Percentiles rank a stretch among this genome's conserved stretches.
Conservation (phyloP, 2,888 invertebrate genomes). For the Thymelicus lineola region DNA sequence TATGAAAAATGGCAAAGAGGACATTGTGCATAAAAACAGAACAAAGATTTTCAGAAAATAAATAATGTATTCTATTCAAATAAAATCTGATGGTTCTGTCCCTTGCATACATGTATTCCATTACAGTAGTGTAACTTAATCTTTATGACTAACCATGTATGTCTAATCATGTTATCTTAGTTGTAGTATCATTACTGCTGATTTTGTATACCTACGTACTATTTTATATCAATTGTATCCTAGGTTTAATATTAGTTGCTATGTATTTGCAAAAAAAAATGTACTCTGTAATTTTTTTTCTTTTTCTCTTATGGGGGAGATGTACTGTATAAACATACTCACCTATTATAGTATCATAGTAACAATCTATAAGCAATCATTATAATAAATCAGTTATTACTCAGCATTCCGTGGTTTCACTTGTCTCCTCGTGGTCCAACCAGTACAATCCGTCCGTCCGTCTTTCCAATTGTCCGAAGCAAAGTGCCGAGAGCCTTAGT, state of each 20-base stretch:
- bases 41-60: neutral
- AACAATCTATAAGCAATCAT: too few relatives aligned
- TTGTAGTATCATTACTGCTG: neutral
- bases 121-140: neutral
- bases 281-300: neutral
- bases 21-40: slow-evolving; percentile 23
- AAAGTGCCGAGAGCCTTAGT: too few relatives aligned
- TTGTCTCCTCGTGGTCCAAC: too few relatives aligned
- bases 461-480: too few relatives aligned
- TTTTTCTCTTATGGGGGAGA: too few relatives aligned
- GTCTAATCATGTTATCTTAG: too few relatives aligned
- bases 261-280: neutral
- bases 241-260: neutral
- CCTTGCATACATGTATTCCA: neutral
- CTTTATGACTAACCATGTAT: slow-evolving; percentile 4
- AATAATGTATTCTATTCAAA: too few relatives aligned
- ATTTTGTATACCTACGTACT: slow-evolving; percentile 4
- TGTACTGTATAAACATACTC: too few relatives aligned
- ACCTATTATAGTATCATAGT: too few relatives aligned
- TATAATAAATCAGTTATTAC: too few relatives aligned
- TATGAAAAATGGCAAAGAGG: slow-evolving; percentile 1
- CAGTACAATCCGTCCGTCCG: too few relatives aligned
- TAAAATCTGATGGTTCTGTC: neutral
- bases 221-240: slow-evolving; percentile 1
- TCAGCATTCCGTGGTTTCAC: too few relatives aligned